A percentile compares a stretch with the other conserved stretches of the same genome.
phyloP scores from a whole-genome alignment of 2,113 vertebrate genomes.

The Bubo scandiacus region DNA sequence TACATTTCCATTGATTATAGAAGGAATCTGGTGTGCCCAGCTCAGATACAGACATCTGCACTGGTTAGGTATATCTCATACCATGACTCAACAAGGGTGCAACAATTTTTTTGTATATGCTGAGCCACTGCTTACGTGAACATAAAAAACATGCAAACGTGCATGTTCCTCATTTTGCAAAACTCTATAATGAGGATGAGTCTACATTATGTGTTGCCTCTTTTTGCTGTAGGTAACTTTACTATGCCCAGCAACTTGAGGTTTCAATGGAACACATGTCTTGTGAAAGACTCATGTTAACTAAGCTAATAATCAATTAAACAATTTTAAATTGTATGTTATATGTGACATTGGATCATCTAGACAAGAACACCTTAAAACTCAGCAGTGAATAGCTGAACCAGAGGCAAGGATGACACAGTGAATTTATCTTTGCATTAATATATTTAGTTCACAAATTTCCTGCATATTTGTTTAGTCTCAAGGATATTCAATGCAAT shows the following conservation, averaged over 20 bases:
- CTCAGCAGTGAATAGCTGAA: background rate
- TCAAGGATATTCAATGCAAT: conserved; percentile 38
- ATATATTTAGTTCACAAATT: conserved; percentile 28
- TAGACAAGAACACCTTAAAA: background rate
- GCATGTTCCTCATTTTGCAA: background rate
- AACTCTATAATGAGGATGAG: background rate
- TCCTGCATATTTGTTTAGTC: conserved; percentile 40
- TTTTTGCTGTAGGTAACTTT: background rate
- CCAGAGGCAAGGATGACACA: background rate
- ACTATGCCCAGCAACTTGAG: background rate
- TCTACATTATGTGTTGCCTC: fast-evolving
- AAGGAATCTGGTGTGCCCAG: background rate
- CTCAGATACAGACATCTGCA: background rate
- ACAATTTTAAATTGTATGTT: background rate
- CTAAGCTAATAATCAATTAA: background rate
- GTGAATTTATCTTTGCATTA: background rate
- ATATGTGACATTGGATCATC: background rate
- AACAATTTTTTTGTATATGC: background rate
- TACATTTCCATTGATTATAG: background rate
- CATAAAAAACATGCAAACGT: background rate
- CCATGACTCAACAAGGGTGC: fast-evolving
- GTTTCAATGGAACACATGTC: background rate
- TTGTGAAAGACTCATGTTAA: background rate
- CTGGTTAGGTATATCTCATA: background rate
- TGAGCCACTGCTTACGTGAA: background rate